Evolutionary conservation across 2,113 vertebrate species (phyloP).

Genomic region (Rhynchopsitta pachyrhyncha): DNA sequence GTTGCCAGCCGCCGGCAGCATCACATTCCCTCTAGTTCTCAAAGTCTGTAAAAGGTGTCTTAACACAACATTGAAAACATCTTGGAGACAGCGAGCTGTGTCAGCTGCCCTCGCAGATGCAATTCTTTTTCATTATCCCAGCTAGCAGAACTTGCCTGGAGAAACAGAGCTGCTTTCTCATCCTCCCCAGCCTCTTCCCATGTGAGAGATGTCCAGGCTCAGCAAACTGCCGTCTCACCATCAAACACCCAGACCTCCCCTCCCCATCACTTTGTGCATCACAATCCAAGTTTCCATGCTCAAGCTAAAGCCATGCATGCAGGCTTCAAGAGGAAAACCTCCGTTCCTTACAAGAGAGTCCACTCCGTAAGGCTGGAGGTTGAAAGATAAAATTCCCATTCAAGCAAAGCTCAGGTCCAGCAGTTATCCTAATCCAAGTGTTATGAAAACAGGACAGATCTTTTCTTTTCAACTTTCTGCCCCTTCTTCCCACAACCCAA

Average conservation of each 20-base stretch:
- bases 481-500: not conserved
- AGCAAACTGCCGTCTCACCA: not conserved
- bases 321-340: not conserved
- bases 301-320: fast-evolving
- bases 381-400: not conserved
- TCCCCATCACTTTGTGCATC: not conserved
- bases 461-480: not conserved
- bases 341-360: not conserved
- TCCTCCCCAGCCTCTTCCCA: not conserved
- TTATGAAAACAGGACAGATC: not conserved
- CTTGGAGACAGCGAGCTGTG: not conserved
- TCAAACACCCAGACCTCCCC: not conserved
- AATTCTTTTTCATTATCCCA: conserved; percentile 37
- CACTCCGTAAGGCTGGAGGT: not conserved
- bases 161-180: not conserved
- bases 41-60: not conserved
- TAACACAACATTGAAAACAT: not conserved
- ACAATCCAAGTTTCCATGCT: fast-evolving
- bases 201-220: fast-evolving
- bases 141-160: not conserved
- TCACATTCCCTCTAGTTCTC: not conserved
- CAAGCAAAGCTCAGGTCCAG: not conserved
- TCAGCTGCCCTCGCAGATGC: conserved; percentile 6
- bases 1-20: not conserved
- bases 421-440: not conserved